These are phyloP conservation scores for Urosaurus nigricauda DNA, from an alignment of 2,797 vertebrate species.

Conservation along the genomic window DNA sequence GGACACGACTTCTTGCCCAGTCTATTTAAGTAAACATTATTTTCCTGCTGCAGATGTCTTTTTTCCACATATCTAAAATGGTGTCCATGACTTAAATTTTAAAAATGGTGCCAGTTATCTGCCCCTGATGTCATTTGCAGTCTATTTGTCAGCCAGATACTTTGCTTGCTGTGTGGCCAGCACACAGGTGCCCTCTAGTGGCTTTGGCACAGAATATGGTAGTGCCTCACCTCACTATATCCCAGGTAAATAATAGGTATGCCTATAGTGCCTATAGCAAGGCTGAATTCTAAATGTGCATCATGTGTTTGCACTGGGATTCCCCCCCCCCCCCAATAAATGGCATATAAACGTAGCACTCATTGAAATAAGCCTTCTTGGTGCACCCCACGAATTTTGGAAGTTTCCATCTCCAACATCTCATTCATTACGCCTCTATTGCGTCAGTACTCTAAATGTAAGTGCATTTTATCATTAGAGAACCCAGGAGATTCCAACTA, in stretches of 20 bases:
- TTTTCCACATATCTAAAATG: not conserved
- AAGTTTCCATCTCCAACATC: not conserved
- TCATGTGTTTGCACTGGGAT: not conserved
- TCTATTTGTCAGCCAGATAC: not conserved
- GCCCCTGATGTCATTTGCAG: not conserved
- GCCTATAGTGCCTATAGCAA: not conserved
- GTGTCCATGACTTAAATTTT: not conserved
- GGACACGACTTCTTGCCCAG: not conserved
- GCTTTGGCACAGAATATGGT: not conserved
- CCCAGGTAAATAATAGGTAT: not conserved
- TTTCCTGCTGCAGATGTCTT: not conserved
- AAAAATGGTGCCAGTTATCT: not conserved
- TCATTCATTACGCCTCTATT: slow-evolving; percentile 20
- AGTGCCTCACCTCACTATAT: not conserved
- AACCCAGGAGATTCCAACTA: slow-evolving; percentile 49
- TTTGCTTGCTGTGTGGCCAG: not conserved
- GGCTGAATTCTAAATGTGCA: not conserved
- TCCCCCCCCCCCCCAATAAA: too few relatives aligned
- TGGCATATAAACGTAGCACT: not conserved
- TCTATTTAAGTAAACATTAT: not conserved
- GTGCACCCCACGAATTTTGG: not conserved
- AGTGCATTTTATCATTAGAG: slow-evolving; percentile 58
- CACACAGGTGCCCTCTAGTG: not conserved
- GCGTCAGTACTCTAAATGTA: slow-evolving; percentile 51
- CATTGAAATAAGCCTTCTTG: not conserved